phyloP scores from a whole-genome alignment of 2,888 invertebrate genomes.

The Stomorhina lunata region DNA sequence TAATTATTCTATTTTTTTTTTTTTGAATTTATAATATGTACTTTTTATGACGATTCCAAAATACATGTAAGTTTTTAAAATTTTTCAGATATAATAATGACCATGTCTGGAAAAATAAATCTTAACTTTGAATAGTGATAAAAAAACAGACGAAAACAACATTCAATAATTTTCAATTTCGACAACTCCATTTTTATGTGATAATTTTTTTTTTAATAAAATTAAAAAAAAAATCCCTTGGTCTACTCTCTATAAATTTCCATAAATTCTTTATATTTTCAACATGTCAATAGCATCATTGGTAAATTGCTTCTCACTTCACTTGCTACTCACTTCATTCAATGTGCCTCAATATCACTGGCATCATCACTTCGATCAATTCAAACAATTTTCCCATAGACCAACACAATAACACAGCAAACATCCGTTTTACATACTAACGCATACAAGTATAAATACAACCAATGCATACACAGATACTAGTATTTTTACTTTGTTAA shows the following conservation, averaged over 20 bases:
- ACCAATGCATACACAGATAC: background rate
- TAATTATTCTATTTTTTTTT: no score
- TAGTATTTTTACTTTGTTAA: constrained; percentile 21
- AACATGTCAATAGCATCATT: constrained; percentile 35
- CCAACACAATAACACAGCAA: no score
- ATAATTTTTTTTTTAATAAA: background rate
- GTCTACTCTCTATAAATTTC: background rate
- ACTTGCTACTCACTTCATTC: constrained; percentile 29
- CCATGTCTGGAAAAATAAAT: no score
- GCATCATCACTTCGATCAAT: constrained; percentile 22
- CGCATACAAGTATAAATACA: no score
- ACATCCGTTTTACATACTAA: no score
- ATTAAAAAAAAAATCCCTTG: constrained; percentile 2
- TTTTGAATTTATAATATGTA: background rate
- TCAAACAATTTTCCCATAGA: constrained; percentile 3
- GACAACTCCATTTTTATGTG: background rate
- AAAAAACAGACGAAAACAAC: no score
- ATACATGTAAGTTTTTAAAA: background rate
- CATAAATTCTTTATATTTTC: constrained; percentile 16
- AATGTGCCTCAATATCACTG: constrained; percentile 30
- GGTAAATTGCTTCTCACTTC: constrained; percentile 43
- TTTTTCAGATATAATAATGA: no score
- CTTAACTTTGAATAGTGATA: no score
- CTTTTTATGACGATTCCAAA: background rate
- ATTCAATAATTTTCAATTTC: no score